These are phyloP conservation scores for Lipophrys pholis DNA, from an alignment of 2,113 vertebrate genomes.

Conservation along the genomic window DNA sequence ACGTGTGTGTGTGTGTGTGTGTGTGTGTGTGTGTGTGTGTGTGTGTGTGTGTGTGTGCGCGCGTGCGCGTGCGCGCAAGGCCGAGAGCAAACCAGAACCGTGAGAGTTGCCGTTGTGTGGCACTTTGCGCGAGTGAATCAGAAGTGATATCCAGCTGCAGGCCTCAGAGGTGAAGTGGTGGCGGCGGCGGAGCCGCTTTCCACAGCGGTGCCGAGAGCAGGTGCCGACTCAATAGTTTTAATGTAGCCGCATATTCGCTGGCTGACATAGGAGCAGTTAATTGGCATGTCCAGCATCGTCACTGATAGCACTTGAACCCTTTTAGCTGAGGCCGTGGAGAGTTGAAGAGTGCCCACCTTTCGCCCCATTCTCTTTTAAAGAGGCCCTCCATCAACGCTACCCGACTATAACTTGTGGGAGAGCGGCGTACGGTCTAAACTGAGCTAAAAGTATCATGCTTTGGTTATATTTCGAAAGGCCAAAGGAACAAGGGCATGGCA, in stretches of 20 bases:
- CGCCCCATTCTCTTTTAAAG: constrained; percentile 5
- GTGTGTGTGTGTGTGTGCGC: too few relatives aligned
- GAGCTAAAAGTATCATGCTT: too few relatives aligned
- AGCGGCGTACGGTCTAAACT: too few relatives aligned
- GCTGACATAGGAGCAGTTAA: constrained; percentile 43
- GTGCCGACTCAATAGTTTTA: constrained; percentile 7
- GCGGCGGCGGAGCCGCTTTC: not conserved
- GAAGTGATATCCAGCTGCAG: constrained; percentile 6
- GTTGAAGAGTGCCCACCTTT: constrained; percentile 29
- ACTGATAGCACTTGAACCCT: constrained; percentile 38
- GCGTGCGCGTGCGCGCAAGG: too few relatives aligned
- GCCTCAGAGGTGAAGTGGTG: not conserved
- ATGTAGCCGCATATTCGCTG: constrained; percentile 1
- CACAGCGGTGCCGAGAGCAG: not conserved
- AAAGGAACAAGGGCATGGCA: too few relatives aligned
- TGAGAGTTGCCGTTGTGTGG: constrained; percentile 23
- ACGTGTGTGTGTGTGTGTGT: not conserved
- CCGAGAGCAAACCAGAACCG: not conserved
- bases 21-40: too few relatives aligned
- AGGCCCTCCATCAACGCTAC: not conserved
- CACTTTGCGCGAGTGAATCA: constrained; percentile 19
- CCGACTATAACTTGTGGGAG: too few relatives aligned
- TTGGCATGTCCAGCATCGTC: constrained; percentile 18
- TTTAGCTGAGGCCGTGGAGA: constrained; percentile 33
- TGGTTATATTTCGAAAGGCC: too few relatives aligned